These are phyloP conservation scores for Phortica okadai DNA, from an alignment of 2,888 invertebrate genomes.

Conservation along the genomic window DNA sequence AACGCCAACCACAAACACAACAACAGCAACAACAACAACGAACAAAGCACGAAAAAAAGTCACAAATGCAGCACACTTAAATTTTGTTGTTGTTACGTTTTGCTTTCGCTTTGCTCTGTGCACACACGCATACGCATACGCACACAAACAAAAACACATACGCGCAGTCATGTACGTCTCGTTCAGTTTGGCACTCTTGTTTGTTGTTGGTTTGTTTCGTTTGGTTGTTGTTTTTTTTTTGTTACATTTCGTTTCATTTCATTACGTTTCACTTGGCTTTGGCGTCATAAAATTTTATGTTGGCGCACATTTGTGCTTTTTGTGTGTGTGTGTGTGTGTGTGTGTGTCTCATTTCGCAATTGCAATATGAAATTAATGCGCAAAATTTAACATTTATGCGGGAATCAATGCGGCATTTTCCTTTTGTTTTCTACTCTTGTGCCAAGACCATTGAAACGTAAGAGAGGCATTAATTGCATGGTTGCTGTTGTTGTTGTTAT, in stretches of 20 bases:
- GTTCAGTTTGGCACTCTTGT: too few relatives aligned
- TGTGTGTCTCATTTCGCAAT: constrained; percentile 31
- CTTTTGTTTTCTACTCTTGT: neutral
- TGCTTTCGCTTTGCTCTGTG: too few relatives aligned
- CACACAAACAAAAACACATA: neutral
- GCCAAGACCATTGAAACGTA: neutral
- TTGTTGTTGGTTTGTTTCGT: neutral
- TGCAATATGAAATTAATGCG: constrained; percentile 40
- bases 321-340: constrained; percentile 26
- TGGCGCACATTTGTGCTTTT: constrained; percentile 14
- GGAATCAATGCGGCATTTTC: constrained; percentile 6
- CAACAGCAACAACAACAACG: neutral
- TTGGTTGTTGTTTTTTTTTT: constrained; percentile 11
- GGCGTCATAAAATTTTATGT: constrained; percentile 43
- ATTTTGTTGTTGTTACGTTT: too few relatives aligned
- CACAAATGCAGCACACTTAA: too few relatives aligned
- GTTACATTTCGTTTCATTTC: neutral
- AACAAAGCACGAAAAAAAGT: neutral
- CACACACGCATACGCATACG: neutral
- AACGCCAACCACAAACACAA: neutral
- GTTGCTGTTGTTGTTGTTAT: too few relatives aligned
- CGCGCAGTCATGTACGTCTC: neutral
- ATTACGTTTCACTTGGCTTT: neutral
- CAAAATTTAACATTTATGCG: constrained; percentile 43
- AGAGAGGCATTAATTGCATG: neutral